Evolutionary conservation across 1,140 invertebrate species (phyloP).

Genomic region (Brachionus rotundiformis): DNA sequence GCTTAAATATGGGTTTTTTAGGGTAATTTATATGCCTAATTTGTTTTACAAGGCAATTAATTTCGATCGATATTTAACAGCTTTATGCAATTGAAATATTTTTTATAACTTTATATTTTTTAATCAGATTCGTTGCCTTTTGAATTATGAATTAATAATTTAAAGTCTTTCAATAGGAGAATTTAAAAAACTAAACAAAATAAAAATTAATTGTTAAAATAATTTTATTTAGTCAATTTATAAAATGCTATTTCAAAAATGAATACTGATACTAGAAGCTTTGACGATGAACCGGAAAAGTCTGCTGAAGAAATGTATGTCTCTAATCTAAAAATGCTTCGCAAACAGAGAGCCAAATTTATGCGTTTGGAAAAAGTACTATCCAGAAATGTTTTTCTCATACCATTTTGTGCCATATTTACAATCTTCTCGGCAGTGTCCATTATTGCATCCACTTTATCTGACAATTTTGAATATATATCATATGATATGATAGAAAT

Average conservation of each 20-base stretch:
- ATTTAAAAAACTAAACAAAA: neutral
- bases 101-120: neutral
- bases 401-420: constrained; percentile 48
- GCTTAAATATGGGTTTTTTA: too few species aligned
- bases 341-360: constrained; percentile 37
- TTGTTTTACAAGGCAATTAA: neutral
- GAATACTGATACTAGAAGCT: neutral
- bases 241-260: neutral
- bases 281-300: neutral
- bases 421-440: constrained; percentile 13
- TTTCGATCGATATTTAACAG: neutral
- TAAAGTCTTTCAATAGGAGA: neutral
- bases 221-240: neutral
- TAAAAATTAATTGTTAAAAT: neutral
- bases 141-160: constrained; percentile 29
- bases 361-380: constrained; percentile 7
- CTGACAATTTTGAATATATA: constrained; percentile 38
- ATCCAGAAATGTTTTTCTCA: constrained; percentile 46
- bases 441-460: constrained; percentile 13
- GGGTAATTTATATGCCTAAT: too few species aligned
- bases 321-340: constrained; percentile 16
- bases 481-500: constrained; percentile 9
- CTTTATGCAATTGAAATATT: neutral
- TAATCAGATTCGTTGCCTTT: neutral
- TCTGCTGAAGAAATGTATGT: constrained; percentile 2